Evolutionary conservation across 2,888 invertebrate species (phyloP).

Genomic region (Athalia cordata): DNA sequence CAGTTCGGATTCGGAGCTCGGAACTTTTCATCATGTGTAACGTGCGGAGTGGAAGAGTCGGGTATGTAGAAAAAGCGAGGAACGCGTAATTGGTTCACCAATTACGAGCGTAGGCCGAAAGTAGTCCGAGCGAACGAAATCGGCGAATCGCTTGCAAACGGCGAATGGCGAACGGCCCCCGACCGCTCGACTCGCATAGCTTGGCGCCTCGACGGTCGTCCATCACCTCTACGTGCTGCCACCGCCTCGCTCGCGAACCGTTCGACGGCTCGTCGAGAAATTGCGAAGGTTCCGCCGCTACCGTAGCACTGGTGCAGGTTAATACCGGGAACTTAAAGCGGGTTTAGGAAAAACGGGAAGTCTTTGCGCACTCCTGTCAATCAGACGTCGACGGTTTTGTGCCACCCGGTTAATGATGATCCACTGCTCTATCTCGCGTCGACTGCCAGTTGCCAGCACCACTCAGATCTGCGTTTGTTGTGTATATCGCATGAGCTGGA

Average conservation of each 20-base stretch:
- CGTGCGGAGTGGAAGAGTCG: not conserved
- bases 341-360: conserved; percentile 70
- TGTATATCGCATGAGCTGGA: not conserved
- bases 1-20: not conserved
- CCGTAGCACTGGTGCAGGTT: not conserved
- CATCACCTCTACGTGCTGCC: conserved; percentile 57
- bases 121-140: conserved; percentile 40
- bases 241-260: conserved; percentile 45
- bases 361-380: conserved; percentile 69
- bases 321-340: conserved; percentile 65
- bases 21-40: conserved; percentile 13
- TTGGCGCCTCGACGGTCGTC: conserved; percentile 67
- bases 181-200: conserved; percentile 60
- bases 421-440: conserved; percentile 66
- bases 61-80: conserved; percentile 12
- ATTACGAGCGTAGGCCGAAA: conserved; percentile 40
- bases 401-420: conserved; percentile 70
- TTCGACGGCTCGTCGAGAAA: conserved; percentile 47
- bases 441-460: not conserved
- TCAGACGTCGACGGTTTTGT: conserved; percentile 69
- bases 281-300: conserved; percentile 55
- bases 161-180: conserved; percentile 17
- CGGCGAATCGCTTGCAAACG: conserved; percentile 39
- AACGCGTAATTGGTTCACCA: conserved; percentile 44
- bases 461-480: not conserved